Conservation (phyloP, 2,888 invertebrate genomes). For the Selenia dentaria region DNA sequence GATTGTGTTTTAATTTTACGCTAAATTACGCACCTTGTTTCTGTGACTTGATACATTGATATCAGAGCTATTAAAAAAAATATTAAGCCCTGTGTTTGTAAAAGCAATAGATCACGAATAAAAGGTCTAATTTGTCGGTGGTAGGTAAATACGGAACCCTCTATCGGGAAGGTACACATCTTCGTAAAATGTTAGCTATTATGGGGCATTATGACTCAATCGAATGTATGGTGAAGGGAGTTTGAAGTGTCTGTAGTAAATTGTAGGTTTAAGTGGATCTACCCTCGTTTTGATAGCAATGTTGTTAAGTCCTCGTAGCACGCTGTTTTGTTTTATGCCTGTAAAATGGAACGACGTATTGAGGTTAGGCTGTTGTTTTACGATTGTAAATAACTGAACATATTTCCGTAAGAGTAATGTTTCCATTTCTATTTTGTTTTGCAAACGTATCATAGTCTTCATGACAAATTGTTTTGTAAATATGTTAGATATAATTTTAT, state of each 20-base stretch:
- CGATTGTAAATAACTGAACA: constrained; percentile 1
- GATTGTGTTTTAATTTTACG: constrained; percentile 73
- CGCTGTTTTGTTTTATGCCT: constrained; percentile 23
- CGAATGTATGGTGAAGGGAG: constrained; percentile 58
- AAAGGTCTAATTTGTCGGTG: constrained; percentile 59
- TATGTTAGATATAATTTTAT: too few species aligned
- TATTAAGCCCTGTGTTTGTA: constrained; percentile 38
- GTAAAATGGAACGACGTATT: constrained; percentile 7
- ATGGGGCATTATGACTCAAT: constrained; percentile 77
- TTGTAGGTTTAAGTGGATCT: constrained; percentile 57
- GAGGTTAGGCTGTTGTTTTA: constrained; percentile 2
- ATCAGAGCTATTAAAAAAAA: constrained; percentile 30
- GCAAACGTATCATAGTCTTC: too few species aligned
- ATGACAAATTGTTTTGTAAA: too few species aligned
- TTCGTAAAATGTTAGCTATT: constrained; percentile 60
- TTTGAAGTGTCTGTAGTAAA: constrained; percentile 69
- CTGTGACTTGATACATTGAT: constrained; percentile 47
- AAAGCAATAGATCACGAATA: constrained; percentile 63
- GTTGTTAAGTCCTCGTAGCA: constrained; percentile 24
- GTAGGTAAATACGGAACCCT: constrained; percentile 60
- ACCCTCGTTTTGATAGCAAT: constrained; percentile 46
- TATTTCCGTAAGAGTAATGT: too few species aligned
- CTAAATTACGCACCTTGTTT: constrained; percentile 63
- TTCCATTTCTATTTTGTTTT: too few species aligned
- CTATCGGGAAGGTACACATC: constrained; percentile 65